These are phyloP conservation scores for Amphipyra berbera DNA, from an alignment of 2,888 invertebrate genomes.

Conservation along the genomic window DNA sequence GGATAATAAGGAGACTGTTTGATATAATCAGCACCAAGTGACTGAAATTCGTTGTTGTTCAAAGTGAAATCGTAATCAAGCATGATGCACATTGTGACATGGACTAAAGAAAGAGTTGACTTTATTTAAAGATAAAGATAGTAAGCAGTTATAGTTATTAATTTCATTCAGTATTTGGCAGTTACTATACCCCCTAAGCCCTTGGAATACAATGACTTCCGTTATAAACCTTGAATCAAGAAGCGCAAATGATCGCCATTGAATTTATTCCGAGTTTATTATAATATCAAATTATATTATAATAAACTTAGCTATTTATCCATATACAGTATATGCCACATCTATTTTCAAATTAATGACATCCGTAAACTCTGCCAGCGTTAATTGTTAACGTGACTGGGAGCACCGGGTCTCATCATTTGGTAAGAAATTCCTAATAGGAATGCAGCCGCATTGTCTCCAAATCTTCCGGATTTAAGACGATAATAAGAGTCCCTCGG, in stretches of 20 bases:
- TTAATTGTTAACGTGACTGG: conserved; percentile 61
- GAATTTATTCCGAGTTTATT: no score
- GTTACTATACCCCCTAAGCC: no score
- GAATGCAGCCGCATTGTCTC: conserved; percentile 31
- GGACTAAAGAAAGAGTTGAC: conserved; percentile 18
- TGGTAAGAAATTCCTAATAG: conserved; percentile 19
- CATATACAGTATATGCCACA: neutral
- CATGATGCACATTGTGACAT: neutral
- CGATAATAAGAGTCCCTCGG: conserved; percentile 20
- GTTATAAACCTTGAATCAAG: neutral
- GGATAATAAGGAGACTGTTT: conserved; percentile 37
- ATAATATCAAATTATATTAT: conserved; percentile 2
- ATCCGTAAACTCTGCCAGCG: conserved; percentile 21
- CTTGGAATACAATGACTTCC: neutral
- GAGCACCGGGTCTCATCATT: conserved; percentile 15
- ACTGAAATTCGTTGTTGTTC: conserved; percentile 18
- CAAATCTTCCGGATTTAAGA: conserved; percentile 32
- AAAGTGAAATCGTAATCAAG: neutral
- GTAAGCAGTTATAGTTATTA: no score
- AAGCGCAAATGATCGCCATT: neutral
- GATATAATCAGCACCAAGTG: conserved; percentile 37
- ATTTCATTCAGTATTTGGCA: no score
- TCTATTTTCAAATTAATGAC: conserved; percentile 37
- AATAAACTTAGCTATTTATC: neutral
- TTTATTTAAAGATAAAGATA: no score